Conservation (phyloP, 2,888 invertebrate species). For the Eilema sororculum region DNA sequence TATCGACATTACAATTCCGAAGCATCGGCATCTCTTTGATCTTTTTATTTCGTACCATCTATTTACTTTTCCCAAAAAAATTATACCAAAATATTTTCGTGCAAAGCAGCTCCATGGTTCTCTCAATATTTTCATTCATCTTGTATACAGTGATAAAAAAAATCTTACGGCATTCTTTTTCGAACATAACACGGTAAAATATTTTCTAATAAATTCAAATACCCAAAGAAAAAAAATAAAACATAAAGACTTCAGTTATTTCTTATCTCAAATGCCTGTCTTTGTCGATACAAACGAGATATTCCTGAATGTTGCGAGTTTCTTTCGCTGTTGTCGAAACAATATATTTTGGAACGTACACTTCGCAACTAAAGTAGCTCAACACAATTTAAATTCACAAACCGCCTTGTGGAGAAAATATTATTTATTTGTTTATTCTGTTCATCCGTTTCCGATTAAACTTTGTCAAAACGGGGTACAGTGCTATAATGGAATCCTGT, state of each 20-base stretch:
- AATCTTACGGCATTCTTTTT: constrained; percentile 3
- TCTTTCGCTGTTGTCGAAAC: not conserved
- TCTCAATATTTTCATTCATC: constrained; percentile 2
- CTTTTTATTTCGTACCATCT: not conserved
- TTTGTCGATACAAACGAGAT: constrained; percentile 10
- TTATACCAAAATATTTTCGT: not conserved
- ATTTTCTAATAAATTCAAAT: constrained; percentile 18
- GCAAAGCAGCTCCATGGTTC: not conserved
- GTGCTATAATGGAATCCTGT: too few relatives aligned
- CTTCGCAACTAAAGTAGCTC: not conserved
- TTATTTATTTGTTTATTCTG: too few relatives aligned
- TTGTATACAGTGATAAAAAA: not conserved
- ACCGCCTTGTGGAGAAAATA: too few relatives aligned
- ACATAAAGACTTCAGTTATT: constrained; percentile 8
- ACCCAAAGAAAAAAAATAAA: constrained; percentile 3
- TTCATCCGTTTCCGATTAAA: too few relatives aligned
- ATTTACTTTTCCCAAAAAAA: not conserved
- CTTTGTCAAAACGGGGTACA: too few relatives aligned
- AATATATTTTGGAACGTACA: not conserved
- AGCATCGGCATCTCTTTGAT: not conserved
- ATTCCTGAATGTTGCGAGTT: constrained; percentile 15
- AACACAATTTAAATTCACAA: not conserved
- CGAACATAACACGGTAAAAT: constrained; percentile 10
- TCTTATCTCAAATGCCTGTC: constrained; percentile 9
- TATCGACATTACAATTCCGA: constrained; percentile 2